A percentile compares a stretch with the other conserved stretches of the same genome.
Conservation (phyloP, 2,888 invertebrate genomes). For the Mythimna impura region DNA sequence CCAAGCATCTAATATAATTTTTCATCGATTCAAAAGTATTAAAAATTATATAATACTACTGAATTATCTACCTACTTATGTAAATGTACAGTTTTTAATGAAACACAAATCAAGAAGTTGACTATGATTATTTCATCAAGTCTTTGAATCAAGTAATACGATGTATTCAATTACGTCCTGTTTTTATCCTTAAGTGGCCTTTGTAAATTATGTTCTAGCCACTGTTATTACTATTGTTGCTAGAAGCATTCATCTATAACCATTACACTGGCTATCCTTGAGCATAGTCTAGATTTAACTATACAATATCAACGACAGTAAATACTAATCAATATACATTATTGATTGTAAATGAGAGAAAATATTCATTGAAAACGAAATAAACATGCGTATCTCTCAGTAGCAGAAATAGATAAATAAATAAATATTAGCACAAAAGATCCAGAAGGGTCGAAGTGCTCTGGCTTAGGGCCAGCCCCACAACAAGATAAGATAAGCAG, state of each 20-base stretch:
- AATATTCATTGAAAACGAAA: neutral
- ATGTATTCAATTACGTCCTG: conserved; percentile 25
- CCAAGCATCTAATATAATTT: neutral
- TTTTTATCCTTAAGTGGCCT: conserved; percentile 21
- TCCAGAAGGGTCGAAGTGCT: no score
- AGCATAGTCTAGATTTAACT: neutral
- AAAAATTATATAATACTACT: neutral
- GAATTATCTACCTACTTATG: neutral
- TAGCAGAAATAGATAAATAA: no score
- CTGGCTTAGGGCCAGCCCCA: no score
- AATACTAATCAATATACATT: neutral
- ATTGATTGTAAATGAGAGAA: neutral
- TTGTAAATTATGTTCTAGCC: conserved; percentile 5
- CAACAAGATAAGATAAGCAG: no score
- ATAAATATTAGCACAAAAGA: no score
- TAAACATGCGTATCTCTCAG: neutral
- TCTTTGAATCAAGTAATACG: conserved; percentile 15
- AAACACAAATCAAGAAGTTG: neutral
- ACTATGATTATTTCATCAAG: conserved; percentile 27
- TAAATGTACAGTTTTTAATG: neutral
- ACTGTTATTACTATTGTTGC: neutral
- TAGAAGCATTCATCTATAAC: neutral
- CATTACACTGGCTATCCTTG: neutral
- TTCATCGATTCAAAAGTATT: neutral
- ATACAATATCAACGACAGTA: neutral